These are phyloP conservation scores for Chouioia cunea DNA, from an alignment of 2,888 invertebrate species.

Conservation along the genomic window DNA sequence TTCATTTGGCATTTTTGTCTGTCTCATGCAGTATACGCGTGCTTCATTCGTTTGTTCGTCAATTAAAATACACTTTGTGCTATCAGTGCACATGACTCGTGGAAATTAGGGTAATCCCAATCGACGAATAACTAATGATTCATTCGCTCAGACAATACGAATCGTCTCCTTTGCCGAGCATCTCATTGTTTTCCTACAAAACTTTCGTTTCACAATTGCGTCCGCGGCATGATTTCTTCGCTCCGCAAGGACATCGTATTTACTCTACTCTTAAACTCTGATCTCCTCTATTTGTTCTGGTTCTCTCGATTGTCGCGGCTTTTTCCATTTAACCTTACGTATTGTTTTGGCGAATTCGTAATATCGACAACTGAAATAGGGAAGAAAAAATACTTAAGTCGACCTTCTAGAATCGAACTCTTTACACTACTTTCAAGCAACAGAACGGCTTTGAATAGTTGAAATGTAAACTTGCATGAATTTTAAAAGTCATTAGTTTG, in stretches of 20 bases:
- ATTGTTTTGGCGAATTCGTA: neutral
- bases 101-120: constrained; percentile 29
- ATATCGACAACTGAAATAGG: constrained; percentile 3
- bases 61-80: neutral
- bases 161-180: neutral
- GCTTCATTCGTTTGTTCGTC: constrained; percentile 9
- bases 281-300: neutral
- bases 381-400: too few relatives aligned
- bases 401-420: too few relatives aligned
- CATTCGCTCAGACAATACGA: constrained; percentile 26
- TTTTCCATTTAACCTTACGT: constrained; percentile 2
- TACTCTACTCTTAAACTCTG: constrained; percentile 13
- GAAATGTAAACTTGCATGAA: too few relatives aligned
- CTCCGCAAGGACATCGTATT: constrained; percentile 6
- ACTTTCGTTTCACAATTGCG: constrained; percentile 33
- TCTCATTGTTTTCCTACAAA: constrained; percentile 15
- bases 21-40: constrained; percentile 15
- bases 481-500: too few relatives aligned
- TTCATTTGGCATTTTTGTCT: constrained; percentile 12
- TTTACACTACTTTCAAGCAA: too few relatives aligned
- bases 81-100: neutral
- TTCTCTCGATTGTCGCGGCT: constrained; percentile 15
- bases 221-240: constrained; percentile 32
- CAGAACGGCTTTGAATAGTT: too few relatives aligned
- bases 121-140: constrained; percentile 30